Evolutionary conservation across 1,140 invertebrate species (phyloP).

Genomic region (Caenorhabditis brenneri): DNA sequence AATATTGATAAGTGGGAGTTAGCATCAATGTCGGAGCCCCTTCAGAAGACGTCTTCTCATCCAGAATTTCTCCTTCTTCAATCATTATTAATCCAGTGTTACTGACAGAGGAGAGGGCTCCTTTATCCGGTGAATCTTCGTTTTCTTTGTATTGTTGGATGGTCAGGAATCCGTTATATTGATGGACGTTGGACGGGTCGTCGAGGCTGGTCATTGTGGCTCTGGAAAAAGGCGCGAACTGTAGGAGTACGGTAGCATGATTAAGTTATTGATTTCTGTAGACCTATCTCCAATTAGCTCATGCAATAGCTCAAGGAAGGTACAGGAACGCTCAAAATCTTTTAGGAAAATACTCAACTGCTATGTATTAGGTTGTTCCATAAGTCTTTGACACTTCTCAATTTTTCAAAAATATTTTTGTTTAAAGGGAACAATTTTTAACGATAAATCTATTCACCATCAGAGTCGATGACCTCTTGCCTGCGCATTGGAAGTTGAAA

Average conservation of each 20-base stretch:
- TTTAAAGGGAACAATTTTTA: too few species aligned
- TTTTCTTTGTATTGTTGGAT: conserved; percentile 50
- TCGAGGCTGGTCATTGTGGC: conserved; percentile 44
- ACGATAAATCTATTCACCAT: too few species aligned
- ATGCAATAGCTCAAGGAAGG: too few species aligned
- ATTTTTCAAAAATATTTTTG: too few species aligned
- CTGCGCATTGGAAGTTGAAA: too few species aligned
- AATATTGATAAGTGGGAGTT: conserved; percentile 8
- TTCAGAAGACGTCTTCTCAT: not conserved
- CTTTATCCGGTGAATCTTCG: conserved; percentile 12
- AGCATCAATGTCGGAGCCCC: conserved; percentile 8
- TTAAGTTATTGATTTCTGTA: not conserved
- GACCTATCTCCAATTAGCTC: not conserved
- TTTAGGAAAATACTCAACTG: too few species aligned
- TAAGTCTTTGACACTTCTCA: too few species aligned
- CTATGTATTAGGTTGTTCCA: too few species aligned
- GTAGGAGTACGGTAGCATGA: not conserved
- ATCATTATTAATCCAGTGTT: conserved; percentile 56
- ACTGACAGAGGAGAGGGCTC: conserved; percentile 47
- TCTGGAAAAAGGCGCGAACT: not conserved
- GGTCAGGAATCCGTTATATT: conserved; percentile 54
- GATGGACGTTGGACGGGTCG: conserved; percentile 48
- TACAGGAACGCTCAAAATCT: too few species aligned
- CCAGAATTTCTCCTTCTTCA: conserved; percentile 52
- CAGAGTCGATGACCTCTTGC: too few species aligned